Conservation (phyloP, 2,888 invertebrate genomes). For the Mesorhabditis spiculigera region DNA sequence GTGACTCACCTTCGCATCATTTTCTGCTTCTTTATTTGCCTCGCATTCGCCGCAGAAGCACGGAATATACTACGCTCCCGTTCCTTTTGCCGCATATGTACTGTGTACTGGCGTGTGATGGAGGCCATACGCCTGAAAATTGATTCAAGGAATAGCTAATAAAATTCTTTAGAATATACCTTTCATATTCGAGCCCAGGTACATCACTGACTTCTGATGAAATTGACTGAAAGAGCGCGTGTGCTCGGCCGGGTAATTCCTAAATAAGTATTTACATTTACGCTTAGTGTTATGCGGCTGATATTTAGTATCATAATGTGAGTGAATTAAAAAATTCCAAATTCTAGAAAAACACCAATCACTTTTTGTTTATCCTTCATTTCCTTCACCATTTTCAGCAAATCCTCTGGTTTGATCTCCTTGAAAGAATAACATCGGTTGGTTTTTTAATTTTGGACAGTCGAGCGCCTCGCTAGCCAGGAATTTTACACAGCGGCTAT, state of each 20-base stretch:
- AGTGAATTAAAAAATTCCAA: too few relatives aligned
- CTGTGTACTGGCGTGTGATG: constrained; percentile 47
- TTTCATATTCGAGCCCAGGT: background rate
- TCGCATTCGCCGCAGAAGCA: constrained; percentile 13
- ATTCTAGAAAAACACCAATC: background rate
- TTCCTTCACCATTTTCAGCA: constrained; percentile 16
- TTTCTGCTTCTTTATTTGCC: constrained; percentile 50
- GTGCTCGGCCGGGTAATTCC: constrained; percentile 3
- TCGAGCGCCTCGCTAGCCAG: too few relatives aligned
- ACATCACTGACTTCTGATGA: background rate
- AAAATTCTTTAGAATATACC: background rate
- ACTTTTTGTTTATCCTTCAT: background rate
- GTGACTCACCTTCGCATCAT: constrained; percentile 44
- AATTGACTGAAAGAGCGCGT: constrained; percentile 5
- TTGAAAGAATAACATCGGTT: background rate
- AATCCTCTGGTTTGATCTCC: constrained; percentile 18
- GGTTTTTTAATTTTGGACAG: too few relatives aligned
- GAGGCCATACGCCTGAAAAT: constrained; percentile 33
- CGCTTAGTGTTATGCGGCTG: too few relatives aligned
- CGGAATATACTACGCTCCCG: constrained; percentile 22
- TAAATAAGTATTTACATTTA: background rate
- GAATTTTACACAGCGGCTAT: too few relatives aligned
- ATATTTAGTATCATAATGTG: too few relatives aligned
- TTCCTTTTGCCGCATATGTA: constrained; percentile 23
- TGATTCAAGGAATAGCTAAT: background rate